Evolutionary conservation across 2,888 invertebrate genomes (phyloP).

Genomic region (Listrodromus nycthemerus): DNA sequence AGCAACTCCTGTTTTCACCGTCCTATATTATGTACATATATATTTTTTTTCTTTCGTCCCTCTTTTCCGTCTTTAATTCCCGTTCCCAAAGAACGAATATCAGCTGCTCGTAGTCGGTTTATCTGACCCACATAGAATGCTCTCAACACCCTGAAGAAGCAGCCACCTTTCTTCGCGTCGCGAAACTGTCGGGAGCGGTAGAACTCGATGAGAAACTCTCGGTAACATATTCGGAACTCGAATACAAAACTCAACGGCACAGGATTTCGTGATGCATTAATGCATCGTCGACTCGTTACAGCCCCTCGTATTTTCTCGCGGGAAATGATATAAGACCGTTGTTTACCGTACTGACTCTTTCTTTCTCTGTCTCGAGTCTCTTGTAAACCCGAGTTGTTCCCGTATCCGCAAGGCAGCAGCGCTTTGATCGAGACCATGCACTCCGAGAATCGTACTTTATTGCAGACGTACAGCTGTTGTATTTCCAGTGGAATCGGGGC

Average conservation of each 20-base stretch:
- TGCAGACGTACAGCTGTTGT: conserved; percentile 38
- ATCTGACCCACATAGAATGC: conserved; percentile 50
- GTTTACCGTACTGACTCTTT: conserved; percentile 69
- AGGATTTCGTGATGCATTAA: conserved; percentile 68
- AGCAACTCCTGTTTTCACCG: conserved; percentile 71
- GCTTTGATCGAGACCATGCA: conserved; percentile 49
- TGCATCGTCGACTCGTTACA: conserved; percentile 54
- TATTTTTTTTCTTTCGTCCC: background rate
- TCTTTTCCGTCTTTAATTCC: conserved; percentile 25
- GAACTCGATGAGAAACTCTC: conserved; percentile 26
- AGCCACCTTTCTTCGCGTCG: background rate
- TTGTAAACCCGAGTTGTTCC: conserved; percentile 77
- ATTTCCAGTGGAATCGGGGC: conserved; percentile 28
- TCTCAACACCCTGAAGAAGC: conserved; percentile 6
- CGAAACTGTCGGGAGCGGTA: conserved; percentile 20
- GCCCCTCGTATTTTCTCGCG: conserved; percentile 76
- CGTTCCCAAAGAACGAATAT: conserved; percentile 35
- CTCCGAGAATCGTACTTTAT: conserved; percentile 56
- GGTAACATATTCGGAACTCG: conserved; percentile 18
- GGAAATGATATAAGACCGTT: conserved; percentile 80
- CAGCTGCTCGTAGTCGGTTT: conserved; percentile 23
- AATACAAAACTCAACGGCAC: conserved; percentile 31
- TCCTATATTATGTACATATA: background rate
- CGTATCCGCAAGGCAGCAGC: conserved; percentile 51
- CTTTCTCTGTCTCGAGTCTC: conserved; percentile 66